Evolutionary conservation across 2,797 vertebrate species (phyloP).

Genomic region (Cheirogaleus major): DNA sequence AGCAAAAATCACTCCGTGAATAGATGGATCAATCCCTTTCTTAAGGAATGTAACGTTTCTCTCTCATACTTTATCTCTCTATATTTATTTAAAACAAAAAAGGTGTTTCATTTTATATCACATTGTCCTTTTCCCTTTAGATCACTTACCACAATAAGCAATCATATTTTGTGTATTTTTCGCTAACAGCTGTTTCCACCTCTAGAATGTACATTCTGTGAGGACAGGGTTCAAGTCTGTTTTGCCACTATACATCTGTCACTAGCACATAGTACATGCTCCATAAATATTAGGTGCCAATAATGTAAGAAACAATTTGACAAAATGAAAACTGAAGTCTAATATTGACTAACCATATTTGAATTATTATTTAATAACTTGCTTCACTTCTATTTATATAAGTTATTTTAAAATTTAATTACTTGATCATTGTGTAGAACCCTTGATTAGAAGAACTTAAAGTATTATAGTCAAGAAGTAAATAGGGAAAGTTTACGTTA

Average conservation of each 20-base stretch:
- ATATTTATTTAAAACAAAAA: neutral
- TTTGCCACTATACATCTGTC: neutral
- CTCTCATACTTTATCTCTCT: neutral
- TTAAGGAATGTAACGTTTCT: neutral
- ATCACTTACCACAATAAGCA: neutral
- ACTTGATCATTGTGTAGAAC: neutral
- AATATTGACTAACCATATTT: slow-evolving; percentile 35
- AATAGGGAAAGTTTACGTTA: neutral
- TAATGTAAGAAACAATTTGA: neutral
- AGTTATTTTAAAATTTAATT: neutral
- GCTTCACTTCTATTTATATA: neutral
- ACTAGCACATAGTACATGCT: neutral
- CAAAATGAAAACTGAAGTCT: slow-evolving; percentile 38
- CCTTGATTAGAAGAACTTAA: neutral
- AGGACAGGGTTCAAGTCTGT: neutral
- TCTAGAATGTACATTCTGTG: neutral
- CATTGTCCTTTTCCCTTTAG: neutral
- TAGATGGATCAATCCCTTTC: neutral
- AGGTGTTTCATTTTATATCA: neutral
- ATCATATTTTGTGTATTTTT: neutral
- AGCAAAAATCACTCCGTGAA: neutral
- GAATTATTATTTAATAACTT: slow-evolving; percentile 9
- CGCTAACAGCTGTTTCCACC: neutral
- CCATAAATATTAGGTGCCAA: neutral
- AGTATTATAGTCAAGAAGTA: neutral